Conservation (phyloP, 2,113 vertebrate species). For the Perca schrenkii region DNA sequence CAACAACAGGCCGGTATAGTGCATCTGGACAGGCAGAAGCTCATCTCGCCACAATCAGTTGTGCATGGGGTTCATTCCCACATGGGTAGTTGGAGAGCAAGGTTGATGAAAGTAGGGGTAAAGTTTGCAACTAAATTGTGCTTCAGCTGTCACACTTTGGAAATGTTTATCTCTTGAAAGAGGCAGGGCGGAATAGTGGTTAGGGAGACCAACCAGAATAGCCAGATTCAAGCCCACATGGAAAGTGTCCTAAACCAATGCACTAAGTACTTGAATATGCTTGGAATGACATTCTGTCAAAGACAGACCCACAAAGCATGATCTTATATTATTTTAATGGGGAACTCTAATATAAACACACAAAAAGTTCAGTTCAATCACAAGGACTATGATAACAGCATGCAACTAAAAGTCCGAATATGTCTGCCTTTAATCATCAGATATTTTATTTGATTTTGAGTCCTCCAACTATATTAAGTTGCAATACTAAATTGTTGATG, state of each 20-base stretch:
- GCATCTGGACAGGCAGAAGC: constrained; percentile 65
- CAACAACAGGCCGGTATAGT: constrained; percentile 56
- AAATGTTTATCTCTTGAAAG: constrained; percentile 37
- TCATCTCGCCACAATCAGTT: constrained; percentile 53
- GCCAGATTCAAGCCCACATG: not conserved
- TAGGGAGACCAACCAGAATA: constrained; percentile 26
- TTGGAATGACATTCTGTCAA: not conserved
- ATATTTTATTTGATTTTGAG: not conserved
- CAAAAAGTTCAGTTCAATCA: no score
- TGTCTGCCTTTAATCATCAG: not conserved
- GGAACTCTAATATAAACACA: no score
- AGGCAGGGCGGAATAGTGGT: constrained; percentile 29
- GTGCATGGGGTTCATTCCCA: constrained; percentile 39
- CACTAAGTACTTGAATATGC: not conserved
- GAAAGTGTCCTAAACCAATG: constrained; percentile 22
- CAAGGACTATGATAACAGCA: no score
- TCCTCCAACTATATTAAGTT: not conserved
- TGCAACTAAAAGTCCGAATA: not conserved
- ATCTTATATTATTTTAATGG: not conserved
- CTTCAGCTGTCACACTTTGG: constrained; percentile 38
- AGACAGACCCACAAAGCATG: not conserved
- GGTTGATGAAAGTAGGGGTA: constrained; percentile 45
- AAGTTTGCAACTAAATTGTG: constrained; percentile 53
- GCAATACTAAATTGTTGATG: not conserved
- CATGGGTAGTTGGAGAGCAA: constrained; percentile 41